Conservation (phyloP, 2,888 invertebrate species). For the Rotaria socialis region DNA sequence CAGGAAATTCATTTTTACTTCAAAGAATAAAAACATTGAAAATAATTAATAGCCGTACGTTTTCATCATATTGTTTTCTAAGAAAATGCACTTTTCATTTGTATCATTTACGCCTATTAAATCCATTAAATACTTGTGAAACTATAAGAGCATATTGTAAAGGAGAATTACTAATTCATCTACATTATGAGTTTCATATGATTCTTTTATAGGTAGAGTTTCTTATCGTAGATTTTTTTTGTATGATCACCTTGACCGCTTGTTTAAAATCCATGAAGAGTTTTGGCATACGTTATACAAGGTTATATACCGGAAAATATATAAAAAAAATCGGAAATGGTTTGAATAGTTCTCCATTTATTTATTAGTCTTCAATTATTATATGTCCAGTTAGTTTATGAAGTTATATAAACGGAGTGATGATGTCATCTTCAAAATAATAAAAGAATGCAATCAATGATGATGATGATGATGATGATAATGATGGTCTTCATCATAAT, state of each 20-base stretch:
- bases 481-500: background rate
- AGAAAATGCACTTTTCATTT: background rate
- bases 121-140: background rate
- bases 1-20: background rate
- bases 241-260: background rate
- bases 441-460: background rate
- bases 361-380: slow-evolving; percentile 16
- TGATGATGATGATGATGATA: background rate
- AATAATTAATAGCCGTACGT: background rate
- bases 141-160: background rate
- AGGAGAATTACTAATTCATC: too few species aligned
- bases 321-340: background rate
- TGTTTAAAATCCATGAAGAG: background rate
- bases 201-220: background rate
- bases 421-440: slow-evolving; percentile 18
- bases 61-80: background rate
- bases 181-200: too few species aligned
- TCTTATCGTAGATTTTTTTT: background rate
- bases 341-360: background rate
- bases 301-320: slow-evolving; percentile 6
- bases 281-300: background rate
- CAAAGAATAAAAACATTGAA: background rate
- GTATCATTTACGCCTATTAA: background rate
- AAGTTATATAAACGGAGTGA: background rate
- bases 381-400: background rate